Evolutionary conservation across 2,797 vertebrate species (phyloP), one percentile per base, ranked within the genome.

Genomic region (Acanthornis magna): DNA sequence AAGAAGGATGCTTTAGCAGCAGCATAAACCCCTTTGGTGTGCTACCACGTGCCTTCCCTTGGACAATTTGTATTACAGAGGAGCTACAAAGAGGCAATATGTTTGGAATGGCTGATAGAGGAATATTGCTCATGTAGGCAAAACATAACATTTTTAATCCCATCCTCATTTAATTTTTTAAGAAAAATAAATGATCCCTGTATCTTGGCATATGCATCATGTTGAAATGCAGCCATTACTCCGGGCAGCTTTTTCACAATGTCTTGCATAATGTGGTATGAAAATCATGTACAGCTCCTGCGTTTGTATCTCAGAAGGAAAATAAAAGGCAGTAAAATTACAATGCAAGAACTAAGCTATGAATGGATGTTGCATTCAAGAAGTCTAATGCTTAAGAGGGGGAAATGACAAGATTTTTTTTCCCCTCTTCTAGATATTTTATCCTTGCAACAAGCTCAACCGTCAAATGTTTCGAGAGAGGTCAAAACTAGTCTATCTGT

Each of bases 241-340:
- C 48, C 60, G 73, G 87, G 71, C 83, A 87, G 85, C 80, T 93
- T 95, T 93, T 94, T 74, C 91, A 85, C 84, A 91, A 91, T n/a
- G 22, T 80, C 26, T 81, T 29, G 5, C 84, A 29, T 70, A 79
- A 66, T 84, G 60, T 9, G 32, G 79, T 47, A 53, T 75, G 80
- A 96, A 92, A 96, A 93, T 90, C 83, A 70, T 91, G 76, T 53
- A 51, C 17, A 20, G 32, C 68, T 93, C 91, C 80, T 34, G 73
- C 2, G 0, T 87, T 89, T 55, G 85, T 55, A 85, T 71, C 90
- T 95, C 89, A 58, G 90, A 95, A 96, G 95, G 71, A 95, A 96
- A 96, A 96, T 93, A 95, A 96, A 95, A 94, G 83, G 67, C 94
- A 94, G 85, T 75, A 87, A 85, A 76, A 82, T 84, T 88, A 76